A percentile compares a stretch with the other conserved stretches of the same genome.
Evolutionary conservation across 2,888 invertebrate genomes (phyloP).

Genomic region (Dryomyza anilis): DNA sequence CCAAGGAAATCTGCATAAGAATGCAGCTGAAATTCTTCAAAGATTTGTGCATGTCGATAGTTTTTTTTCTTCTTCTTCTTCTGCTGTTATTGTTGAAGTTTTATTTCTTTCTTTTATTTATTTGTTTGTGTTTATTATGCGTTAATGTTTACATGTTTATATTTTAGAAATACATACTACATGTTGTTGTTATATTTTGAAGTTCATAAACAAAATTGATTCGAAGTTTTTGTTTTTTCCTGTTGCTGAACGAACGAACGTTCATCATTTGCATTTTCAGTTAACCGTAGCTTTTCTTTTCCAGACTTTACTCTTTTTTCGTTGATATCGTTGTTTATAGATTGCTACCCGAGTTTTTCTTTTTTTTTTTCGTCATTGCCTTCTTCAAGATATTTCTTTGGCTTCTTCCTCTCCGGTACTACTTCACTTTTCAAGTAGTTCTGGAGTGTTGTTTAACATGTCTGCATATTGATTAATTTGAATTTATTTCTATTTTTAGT

Average conservation of each 20-base stretch:
- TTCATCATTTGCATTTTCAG: conserved; percentile 7
- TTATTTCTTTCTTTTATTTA: not conserved
- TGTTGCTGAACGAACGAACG: not conserved
- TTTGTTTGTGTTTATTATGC: conserved; percentile 20
- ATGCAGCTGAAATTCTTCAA: conserved; percentile 5
- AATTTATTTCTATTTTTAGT: conserved; percentile 2
- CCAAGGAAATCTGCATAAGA: conserved; percentile 17
- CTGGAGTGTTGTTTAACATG: conserved; percentile 13
- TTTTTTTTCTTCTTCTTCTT: not conserved
- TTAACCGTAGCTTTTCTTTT: too few relatives aligned
- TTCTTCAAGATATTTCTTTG: not conserved
- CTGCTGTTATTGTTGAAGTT: not conserved
- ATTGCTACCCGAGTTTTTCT: not conserved
- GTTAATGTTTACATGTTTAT: conserved; percentile 22
- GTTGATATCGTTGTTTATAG: not conserved
- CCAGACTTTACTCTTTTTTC: not conserved
- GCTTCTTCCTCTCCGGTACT: not conserved
- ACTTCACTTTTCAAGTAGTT: conserved; percentile 10
- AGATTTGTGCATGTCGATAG: conserved; percentile 5
- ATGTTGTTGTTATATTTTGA: conserved; percentile 5
- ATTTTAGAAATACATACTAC: not conserved
- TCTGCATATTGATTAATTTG: conserved; percentile 12
- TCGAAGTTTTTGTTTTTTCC: not conserved
- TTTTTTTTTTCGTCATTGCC: not conserved
- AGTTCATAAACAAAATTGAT: conserved; percentile 10